phyloP scores from a whole-genome alignment of 2,888 invertebrate species.

The Nycteola revayana region DNA sequence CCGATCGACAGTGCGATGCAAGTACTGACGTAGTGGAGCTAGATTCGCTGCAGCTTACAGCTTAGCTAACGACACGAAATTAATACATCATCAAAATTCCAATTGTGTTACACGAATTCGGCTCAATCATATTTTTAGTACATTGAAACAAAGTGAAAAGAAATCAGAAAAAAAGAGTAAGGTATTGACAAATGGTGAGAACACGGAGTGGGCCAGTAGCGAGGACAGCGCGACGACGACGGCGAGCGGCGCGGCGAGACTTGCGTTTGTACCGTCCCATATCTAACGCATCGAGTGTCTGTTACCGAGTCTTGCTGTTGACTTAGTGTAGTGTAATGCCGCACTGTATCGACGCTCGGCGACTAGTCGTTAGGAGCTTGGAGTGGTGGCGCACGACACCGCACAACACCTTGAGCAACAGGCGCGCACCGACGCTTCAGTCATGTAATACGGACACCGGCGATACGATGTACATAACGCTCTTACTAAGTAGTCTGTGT shows the following conservation, averaged over 20 bases:
- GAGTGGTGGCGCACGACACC: conserved; percentile 68
- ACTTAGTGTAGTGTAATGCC: conserved; percentile 78
- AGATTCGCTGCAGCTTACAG: conserved; percentile 67
- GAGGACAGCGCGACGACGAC: conserved; percentile 32
- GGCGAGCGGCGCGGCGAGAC: conserved; percentile 31
- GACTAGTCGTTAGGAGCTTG: conserved; percentile 72
- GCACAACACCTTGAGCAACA: conserved; percentile 76
- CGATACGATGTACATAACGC: conserved; percentile 74
- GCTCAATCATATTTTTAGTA: conserved; percentile 40
- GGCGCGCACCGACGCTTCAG: conserved; percentile 72
- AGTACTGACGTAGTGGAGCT: conserved; percentile 58
- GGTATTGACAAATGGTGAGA: conserved; percentile 25
- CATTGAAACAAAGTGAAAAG: conserved; percentile 33
- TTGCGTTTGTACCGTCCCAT: conserved; percentile 71
- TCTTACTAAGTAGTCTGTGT: conserved; percentile 66
- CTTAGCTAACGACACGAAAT: conserved; percentile 52
- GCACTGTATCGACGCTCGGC: conserved; percentile 67
- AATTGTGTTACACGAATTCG: conserved; percentile 32
- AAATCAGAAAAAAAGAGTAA: conserved; percentile 31
- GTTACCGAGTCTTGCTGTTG: conserved; percentile 74
- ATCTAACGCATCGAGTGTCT: conserved; percentile 75
- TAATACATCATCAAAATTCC: conserved; percentile 35
- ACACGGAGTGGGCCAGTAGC: conserved; percentile 21
- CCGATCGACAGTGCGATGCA: conserved; percentile 35
- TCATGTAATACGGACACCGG: conserved; percentile 59